Conservation (phyloP, 2,888 invertebrate species). For the Chaitophorus viminalis region DNA sequence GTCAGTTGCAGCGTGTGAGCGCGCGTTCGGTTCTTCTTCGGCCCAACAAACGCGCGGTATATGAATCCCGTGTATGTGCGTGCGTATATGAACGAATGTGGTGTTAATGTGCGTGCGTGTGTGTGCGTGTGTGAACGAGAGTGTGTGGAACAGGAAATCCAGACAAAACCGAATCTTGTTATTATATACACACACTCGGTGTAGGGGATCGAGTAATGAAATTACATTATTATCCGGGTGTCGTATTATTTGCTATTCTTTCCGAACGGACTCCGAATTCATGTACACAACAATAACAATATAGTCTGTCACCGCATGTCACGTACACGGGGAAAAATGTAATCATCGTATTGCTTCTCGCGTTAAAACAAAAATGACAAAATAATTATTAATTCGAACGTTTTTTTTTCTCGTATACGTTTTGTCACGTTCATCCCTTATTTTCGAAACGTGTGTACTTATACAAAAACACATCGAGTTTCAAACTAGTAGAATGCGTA, state of each 20-base stretch:
- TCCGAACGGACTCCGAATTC: background rate
- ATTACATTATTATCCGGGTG: constrained; percentile 40
- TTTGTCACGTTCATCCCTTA: background rate
- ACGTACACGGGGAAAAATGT: background rate
- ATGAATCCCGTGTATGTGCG: too few species aligned
- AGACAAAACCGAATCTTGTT: constrained; percentile 48
- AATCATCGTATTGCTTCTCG: constrained; percentile 6
- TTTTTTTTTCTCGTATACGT: background rate
- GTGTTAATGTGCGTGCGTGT: too few species aligned
- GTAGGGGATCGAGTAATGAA: background rate
- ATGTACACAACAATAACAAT: too few species aligned
- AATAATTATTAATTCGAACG: constrained; percentile 13
- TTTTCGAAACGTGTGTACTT: background rate
- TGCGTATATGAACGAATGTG: too few species aligned
- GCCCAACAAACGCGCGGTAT: too few species aligned
- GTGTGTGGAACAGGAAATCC: background rate
- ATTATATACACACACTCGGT: background rate
- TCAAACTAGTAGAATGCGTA: background rate
- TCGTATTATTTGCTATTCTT: constrained; percentile 21
- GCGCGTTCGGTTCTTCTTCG: background rate
- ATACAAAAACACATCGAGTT: background rate
- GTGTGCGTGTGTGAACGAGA: too few species aligned
- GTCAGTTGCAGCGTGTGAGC: constrained; percentile 49
- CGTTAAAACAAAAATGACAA: background rate
- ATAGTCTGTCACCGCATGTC: background rate